phyloP scores from a whole-genome alignment of 2,797 vertebrate species.

The Discoglossus pictus region DNA sequence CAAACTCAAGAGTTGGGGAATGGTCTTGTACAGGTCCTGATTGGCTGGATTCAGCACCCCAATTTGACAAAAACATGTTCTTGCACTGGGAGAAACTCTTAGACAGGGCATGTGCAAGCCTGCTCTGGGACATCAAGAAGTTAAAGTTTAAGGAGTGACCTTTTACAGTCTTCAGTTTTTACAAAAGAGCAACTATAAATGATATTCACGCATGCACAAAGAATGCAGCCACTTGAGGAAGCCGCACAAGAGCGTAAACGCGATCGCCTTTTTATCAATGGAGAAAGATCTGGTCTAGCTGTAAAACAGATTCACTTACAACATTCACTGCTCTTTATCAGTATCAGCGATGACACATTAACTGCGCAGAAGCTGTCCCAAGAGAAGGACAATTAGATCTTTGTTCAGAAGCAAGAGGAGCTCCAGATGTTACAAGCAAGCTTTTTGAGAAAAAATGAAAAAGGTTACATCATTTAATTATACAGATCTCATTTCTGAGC shows the following conservation, averaged over 20 bases:
- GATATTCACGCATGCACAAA: background rate
- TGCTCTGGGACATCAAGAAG: too few relatives aligned
- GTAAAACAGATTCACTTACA: conserved; percentile 5
- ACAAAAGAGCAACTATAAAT: background rate
- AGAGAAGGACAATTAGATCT: conserved; percentile 38
- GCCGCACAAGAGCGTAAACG: background rate
- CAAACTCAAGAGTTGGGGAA: too few relatives aligned
- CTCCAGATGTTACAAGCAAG: conserved; percentile 25
- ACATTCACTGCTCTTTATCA: conserved; percentile 21
- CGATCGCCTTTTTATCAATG: conserved; percentile 1
- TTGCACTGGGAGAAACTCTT: too few relatives aligned
- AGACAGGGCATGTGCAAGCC: too few relatives aligned
- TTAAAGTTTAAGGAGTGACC: background rate
- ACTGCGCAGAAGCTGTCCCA: conserved; percentile 31
- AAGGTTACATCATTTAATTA: conserved; percentile 32
- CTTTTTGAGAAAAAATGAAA: background rate
- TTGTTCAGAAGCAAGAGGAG: conserved; percentile 11
- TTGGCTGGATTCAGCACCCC: too few relatives aligned
- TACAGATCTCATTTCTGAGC: background rate
- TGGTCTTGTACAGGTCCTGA: too few relatives aligned
- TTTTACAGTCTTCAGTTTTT: background rate
- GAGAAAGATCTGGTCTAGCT: background rate
- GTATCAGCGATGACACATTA: conserved; percentile 20
- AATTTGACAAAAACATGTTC: too few relatives aligned
- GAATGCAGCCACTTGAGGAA: conserved; percentile 14